These are phyloP conservation scores for Papilio demoleus DNA, from an alignment of 2,888 invertebrate genomes.

Conservation along the genomic window DNA sequence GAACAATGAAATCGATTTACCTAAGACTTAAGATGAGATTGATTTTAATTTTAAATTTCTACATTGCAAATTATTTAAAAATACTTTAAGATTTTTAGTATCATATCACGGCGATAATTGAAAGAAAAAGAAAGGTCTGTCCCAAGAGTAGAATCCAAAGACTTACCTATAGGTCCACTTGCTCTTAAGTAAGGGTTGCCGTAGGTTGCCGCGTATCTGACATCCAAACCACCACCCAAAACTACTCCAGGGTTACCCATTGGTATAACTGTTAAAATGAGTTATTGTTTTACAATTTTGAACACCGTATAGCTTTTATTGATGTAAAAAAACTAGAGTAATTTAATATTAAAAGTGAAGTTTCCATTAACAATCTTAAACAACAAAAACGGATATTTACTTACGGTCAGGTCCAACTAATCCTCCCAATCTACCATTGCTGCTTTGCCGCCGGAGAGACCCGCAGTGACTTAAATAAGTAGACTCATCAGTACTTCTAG, in stretches of 20 bases:
- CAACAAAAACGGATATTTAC: constrained; percentile 41
- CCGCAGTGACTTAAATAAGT: constrained; percentile 66
- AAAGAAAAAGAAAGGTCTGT: no score
- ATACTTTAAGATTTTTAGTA: no score
- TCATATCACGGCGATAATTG: no score
- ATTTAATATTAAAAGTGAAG: no score
- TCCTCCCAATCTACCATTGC: constrained; percentile 66
- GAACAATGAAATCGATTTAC: constrained; percentile 4
- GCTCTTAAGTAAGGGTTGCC: constrained; percentile 94
- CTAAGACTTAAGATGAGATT: no score
- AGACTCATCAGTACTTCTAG: constrained; percentile 69
- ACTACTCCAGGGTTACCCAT: constrained; percentile 68
- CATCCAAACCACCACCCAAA: constrained; percentile 85
- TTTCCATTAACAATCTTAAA: no score
- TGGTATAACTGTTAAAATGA: constrained; percentile 69
- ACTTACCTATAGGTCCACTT: constrained; percentile 83
- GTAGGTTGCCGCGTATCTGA: constrained; percentile 94
- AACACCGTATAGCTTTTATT: no score
- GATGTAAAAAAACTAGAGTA: no score
- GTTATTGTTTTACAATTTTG: no score
- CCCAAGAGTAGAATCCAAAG: no score
- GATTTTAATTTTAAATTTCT: no score
- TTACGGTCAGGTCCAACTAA: constrained; percentile 75
- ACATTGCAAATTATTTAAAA: no score
- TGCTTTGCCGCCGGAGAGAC: constrained; percentile 66